Conservation (phyloP, 2,797 vertebrate genomes). For the Lacerta agilis region DNA sequence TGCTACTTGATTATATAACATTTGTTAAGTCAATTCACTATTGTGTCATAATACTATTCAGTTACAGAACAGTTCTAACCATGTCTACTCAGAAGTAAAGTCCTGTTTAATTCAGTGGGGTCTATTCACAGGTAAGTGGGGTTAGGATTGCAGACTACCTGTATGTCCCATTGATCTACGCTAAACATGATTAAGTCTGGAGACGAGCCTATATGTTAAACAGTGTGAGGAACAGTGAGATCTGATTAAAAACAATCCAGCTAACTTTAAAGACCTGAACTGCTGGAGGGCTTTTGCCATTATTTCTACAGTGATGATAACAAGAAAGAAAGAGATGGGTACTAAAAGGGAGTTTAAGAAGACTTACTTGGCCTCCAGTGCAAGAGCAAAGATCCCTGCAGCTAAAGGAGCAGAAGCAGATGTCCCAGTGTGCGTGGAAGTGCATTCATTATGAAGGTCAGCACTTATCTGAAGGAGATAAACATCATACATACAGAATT, state of each 20-base stretch:
- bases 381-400: slow-evolving; percentile 96
- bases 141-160: no score
- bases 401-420: slow-evolving; percentile 96
- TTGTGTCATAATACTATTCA: background rate
- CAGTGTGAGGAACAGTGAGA: background rate
- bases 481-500: background rate
- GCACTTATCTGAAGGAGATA: slow-evolving; percentile 86
- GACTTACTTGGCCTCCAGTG: slow-evolving; percentile 94
- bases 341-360: background rate
- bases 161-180: no score
- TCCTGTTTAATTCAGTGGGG: no score
- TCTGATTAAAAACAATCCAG: background rate
- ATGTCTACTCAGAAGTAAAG: no score
- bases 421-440: slow-evolving; percentile 95
- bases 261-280: background rate
- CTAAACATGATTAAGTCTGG: no score
- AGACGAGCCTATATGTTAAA: no score
- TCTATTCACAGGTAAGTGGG: no score
- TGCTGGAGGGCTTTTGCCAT: background rate
- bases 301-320: rapidly evolving
- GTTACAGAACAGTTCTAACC: no score
- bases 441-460: slow-evolving; percentile 95
- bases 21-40: background rate
- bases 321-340: rapidly evolving
- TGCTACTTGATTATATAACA: background rate